Conservation (phyloP, 2,888 invertebrate species). For the Heliconius cydno region DNA sequence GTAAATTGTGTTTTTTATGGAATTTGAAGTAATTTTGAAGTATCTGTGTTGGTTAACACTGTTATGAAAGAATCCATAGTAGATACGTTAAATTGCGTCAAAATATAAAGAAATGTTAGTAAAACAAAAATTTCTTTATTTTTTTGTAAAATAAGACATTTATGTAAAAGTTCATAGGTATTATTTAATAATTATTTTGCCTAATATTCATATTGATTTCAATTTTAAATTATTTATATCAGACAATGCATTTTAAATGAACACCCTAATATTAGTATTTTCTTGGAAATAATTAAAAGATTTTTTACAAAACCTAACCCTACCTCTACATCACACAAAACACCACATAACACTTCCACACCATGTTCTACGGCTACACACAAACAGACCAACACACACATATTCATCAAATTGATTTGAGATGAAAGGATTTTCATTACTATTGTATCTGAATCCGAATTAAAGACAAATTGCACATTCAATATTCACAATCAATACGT, state of each 20-base stretch:
- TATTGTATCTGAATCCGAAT: conserved; percentile 56
- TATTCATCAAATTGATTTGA: conserved; percentile 72
- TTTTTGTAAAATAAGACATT: too few relatives aligned
- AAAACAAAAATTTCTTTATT: background rate
- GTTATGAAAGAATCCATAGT: background rate
- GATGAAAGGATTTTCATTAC: conserved; percentile 63
- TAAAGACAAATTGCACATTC: conserved; percentile 58
- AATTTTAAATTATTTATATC: too few relatives aligned
- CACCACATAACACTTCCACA: conserved; percentile 21
- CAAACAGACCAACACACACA: conserved; percentile 44
- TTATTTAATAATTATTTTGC: too few relatives aligned
- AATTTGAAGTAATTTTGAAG: too few relatives aligned
- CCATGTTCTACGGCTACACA: conserved; percentile 26
- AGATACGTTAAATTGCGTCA: background rate
- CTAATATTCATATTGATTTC: too few relatives aligned
- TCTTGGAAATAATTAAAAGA: background rate
- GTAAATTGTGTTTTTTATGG: too few relatives aligned
- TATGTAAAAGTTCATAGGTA: too few relatives aligned
- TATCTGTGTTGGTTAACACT: too few relatives aligned
- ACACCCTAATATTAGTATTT: background rate
- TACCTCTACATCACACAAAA: background rate
- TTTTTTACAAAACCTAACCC: too few relatives aligned
- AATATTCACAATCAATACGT: conserved; percentile 50
- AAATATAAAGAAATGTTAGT: background rate
- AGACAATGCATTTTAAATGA: too few relatives aligned